Conservation (phyloP, 92 coral and sea anemone genomes). For the Zoanthus sociatus region DNA sequence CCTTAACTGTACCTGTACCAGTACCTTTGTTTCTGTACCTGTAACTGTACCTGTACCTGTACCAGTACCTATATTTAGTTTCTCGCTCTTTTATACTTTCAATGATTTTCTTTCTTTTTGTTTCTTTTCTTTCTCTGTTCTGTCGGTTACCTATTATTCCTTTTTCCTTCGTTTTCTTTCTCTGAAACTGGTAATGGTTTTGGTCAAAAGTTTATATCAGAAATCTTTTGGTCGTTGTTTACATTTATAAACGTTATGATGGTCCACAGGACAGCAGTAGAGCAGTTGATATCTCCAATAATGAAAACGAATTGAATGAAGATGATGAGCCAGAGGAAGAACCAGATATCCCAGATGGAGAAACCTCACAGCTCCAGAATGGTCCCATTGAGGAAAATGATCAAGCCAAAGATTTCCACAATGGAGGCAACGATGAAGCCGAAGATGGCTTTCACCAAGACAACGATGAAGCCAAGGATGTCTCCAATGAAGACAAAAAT, state of each 20-base stretch:
- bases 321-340: background rate
- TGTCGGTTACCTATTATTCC: background rate
- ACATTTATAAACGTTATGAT: background rate
- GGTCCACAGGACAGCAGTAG: background rate
- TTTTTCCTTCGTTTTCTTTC: background rate
- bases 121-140: background rate
- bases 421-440: background rate
- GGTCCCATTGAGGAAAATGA: background rate
- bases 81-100: background rate
- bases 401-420: background rate
- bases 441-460: background rate
- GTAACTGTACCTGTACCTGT: too few relatives aligned
- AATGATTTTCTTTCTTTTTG: too few relatives aligned
- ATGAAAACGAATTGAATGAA: background rate
- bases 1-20: too few relatives aligned
- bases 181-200: background rate
- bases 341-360: background rate
- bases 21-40: too few relatives aligned
- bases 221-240: too few relatives aligned
- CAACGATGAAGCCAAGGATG: background rate
- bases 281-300: background rate
- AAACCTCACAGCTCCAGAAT: background rate
- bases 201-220: background rate
- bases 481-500: background rate
- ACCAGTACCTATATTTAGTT: too few relatives aligned